These are phyloP conservation scores for Cynocephalus volans DNA, from an alignment of 2,113 vertebrate genomes.

Conservation along the genomic window DNA sequence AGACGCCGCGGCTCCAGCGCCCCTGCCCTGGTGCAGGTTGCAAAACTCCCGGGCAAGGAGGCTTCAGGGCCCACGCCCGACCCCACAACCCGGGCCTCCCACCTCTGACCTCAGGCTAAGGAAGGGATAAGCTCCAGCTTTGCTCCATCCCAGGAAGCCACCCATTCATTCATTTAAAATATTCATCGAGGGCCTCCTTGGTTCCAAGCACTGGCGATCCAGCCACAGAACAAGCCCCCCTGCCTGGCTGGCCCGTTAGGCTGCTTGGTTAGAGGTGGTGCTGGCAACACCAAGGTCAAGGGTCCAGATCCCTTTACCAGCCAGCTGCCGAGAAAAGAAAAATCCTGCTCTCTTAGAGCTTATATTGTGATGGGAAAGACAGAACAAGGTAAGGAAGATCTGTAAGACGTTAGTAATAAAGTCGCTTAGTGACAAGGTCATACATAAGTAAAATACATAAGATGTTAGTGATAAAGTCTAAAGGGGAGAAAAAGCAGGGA, in stretches of 20 bases:
- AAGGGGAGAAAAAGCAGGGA: not conserved
- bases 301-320: too few species aligned
- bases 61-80: not conserved
- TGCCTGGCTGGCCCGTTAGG: too few species aligned
- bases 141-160: not conserved
- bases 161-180: not conserved
- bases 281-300: too few species aligned
- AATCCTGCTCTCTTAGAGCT: not conserved
- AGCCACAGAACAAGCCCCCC: not conserved
- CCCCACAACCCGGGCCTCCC: not conserved
- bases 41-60: not conserved
- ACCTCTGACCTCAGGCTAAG: not conserved
- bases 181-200: not conserved
- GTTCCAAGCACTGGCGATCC: not conserved
- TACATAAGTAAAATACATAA: not conserved
- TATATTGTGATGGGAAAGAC: not conserved
- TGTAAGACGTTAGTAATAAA: too few species aligned
- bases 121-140: not conserved
- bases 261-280: too few species aligned
- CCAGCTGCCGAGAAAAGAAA: not conserved
- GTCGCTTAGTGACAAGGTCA: too few species aligned
- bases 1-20: not conserved
- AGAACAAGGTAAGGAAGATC: not conserved
- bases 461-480: not conserved
- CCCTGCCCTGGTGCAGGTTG: not conserved